Evolutionary conservation across 2,888 invertebrate species (phyloP), one percentile per base, ranked within the genome.

Genomic region (Alviniconcha strummeri): DNA sequence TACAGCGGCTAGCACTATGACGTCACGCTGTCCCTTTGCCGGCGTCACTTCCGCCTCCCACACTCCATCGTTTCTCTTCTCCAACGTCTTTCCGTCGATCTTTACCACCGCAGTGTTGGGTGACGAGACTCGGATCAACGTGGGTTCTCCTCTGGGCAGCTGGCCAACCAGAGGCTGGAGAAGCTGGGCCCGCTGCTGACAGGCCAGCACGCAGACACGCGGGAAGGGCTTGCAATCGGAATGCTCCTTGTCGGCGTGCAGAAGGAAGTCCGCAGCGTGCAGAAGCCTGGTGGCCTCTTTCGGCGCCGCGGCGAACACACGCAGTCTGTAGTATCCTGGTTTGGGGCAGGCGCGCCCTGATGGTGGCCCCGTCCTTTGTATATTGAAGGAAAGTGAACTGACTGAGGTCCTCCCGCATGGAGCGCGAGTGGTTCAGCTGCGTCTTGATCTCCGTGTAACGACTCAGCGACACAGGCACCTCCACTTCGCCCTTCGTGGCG

Each of bases 21-120:
- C 36, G 1, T 36, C 36, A 36, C 36, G 36, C 36, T 36, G 36
- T 36, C 36, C 36, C 36, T 0, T 36, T 36, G 36, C 36, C 36
- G 81, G 72, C 72, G 55, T 60, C 69, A 81, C 74, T 74, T 56
- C 74, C 60, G 72, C 81, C 19, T 81, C 81, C 81, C 81, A 81
- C n/a, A 74, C 72, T 11, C 74, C 81, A 15, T 81, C 57, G 36
- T 74, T 57, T 52, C 74, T 81, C 74, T 19, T n/a, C 8, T 72
- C 81, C 81, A 81, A 74, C 74, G 8, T 56, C 57, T 56, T 15
- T 15, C 57, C 72, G 0, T 57, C 81, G 36, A 81, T 74, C 36
- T 8, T 72, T 54, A 74, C 19, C 60, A 57, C 74, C 4, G 52
- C 57, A 72, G 74, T 19, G 36, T 15, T 56, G 9, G 81, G 81